These are phyloP conservation scores for Triplophysa siluroides DNA, from an alignment of 2,113 vertebrate species.

Conservation along the genomic window DNA sequence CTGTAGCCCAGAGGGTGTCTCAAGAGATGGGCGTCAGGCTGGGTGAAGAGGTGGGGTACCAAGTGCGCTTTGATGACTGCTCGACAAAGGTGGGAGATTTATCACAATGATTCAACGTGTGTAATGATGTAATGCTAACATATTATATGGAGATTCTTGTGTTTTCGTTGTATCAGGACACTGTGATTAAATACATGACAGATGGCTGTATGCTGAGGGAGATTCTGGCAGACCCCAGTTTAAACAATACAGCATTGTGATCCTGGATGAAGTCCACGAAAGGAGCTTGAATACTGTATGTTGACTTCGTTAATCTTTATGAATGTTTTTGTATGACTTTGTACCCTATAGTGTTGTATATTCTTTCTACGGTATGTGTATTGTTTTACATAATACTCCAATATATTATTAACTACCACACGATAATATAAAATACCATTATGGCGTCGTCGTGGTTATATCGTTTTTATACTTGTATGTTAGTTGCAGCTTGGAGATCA, in stretches of 20 bases:
- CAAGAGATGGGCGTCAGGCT: conserved; percentile 86
- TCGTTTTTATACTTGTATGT: too few relatives aligned
- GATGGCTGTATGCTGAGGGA: conserved; percentile 95
- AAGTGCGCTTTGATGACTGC: conserved; percentile 96
- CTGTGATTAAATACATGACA: conserved; percentile 92
- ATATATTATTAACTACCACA: too few relatives aligned
- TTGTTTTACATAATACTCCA: too few relatives aligned
- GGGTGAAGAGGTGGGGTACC: conserved; percentile 87
- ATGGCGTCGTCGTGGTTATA: too few relatives aligned
- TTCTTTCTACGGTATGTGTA: too few relatives aligned
- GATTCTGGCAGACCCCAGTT: conserved; percentile 82
- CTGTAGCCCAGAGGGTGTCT: conserved; percentile 90
- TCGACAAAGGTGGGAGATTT: conserved; percentile 78
- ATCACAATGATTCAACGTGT: neutral
- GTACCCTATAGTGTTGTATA: too few relatives aligned
- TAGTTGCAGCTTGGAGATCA: too few relatives aligned
- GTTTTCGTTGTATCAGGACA: conserved; percentile 76
- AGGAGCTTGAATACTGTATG: conserved; percentile 92
- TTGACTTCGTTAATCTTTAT: neutral
- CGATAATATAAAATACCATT: too few relatives aligned
- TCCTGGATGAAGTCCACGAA: conserved; percentile 96
- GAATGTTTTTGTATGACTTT: too few relatives aligned
- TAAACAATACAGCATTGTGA: conserved; percentile 87
- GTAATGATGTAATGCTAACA: neutral
- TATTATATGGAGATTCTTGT: neutral